Evolutionary conservation across 2,113 vertebrate genomes (phyloP), one percentile per base, ranked within the genome.

Genomic region (Clarias batrachus): DNA sequence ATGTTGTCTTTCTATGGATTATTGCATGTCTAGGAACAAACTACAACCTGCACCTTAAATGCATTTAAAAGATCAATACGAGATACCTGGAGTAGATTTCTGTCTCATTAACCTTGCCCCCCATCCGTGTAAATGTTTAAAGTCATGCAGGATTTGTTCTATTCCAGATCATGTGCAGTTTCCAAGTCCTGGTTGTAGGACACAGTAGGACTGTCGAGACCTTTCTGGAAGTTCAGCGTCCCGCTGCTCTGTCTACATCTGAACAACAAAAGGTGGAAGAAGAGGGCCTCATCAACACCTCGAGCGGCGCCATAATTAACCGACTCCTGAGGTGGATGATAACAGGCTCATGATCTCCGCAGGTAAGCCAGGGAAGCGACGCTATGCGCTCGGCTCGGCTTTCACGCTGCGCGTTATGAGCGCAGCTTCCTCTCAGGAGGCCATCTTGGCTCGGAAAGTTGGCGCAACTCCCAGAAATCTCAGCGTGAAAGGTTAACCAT

Each of bases 381-480:
- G 68, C 48, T 59, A 21, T 70, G 85, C 13, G 33, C 63, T 52
- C 81, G 23, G 70, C 66, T 68, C 60, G 1, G 56, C 73, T 65
- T 68, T 68, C 81, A 37, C 23, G 33, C 33, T 57, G 85, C 54
- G 59, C 60, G 57, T 86, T 84, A 86, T 66, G 88, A 74, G 70
- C 27, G 82, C 66, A 25, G 57, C 66, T 63, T 86, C 60, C 74
- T 82, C 83, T 77, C 78, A 71, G 73, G 83, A 87, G 86, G 76
- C 82, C n/a, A 82, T 82, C 76, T 76, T 60, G 89, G 79, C 86
- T 77, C 59, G 81, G 85, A 84, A 81, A 86, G 48, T 88, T 91
- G 90, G 90, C 90, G 27, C 59, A 76, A 76, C 63, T 91, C 90
- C 90, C 90, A 89, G 86, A 91, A 82, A 86, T 85, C 84, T 89